Evolutionary conservation across 2,797 vertebrate species (phyloP), one percentile per base, ranked within the genome.

Genomic region (Argentina silus): DNA sequence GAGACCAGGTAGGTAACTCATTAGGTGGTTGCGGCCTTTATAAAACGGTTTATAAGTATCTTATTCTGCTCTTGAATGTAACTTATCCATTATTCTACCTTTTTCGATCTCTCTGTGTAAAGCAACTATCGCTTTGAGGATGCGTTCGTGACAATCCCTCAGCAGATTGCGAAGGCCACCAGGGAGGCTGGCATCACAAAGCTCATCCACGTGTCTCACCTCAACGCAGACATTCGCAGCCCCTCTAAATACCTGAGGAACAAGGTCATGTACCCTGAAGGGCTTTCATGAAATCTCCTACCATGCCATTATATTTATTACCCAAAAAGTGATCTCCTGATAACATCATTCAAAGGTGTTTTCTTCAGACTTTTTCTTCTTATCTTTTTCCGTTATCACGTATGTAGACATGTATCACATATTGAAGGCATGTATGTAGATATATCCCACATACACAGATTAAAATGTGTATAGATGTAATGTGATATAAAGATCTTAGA

Each of bases 101-200:
- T 6, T 72, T 59, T 1, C 6, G 84, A 14, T 81, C 74, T 79
- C 6, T 71, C 27, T 71, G 1, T 74, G 6, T 89, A 36, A 78
- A 99, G 98, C 23, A 98, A 98, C 89, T 98, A 93, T 84, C 82
- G 17, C 81, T 99, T 92, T 79, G 95, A 98, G 70, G 96, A 99
- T 6, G 86, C 94, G 70, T 96, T 94, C 75, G 95, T 97, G 72
- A 91, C 75, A 84, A 96, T 99, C 92, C 97, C 98, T 27, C 92
- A 89, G 79, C 82, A 88, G 53, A 95, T 99, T 7, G 97, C 98
- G 1, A 90, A 81, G 80, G 85, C 94, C 65, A 80, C 93, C 51
- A 95, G 89, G 69, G 93, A 97, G 83, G 95, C 94, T 0, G 97
- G 98, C 62, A 89, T 99, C 86, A 84, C 94, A 74, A 98, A 94